Percentiles rank a stretch among this genome's conserved stretches.
Conservation (phyloP, 2,113 vertebrate species). For the Potamarius usumacintae region DNA sequence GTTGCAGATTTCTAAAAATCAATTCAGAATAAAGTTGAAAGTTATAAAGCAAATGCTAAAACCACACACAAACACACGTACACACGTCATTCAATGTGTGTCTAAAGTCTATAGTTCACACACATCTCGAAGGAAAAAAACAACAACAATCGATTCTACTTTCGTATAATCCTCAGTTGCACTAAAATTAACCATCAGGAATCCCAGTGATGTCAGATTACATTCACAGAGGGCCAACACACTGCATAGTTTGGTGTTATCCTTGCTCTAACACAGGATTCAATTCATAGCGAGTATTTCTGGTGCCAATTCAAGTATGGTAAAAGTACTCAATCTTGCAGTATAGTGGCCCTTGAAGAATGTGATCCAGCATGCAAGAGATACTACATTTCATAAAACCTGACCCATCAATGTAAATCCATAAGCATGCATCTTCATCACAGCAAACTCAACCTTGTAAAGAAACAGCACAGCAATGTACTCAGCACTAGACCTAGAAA, state of each 20-base stretch:
- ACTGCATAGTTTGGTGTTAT: not conserved
- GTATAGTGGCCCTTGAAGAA: conserved; percentile 1
- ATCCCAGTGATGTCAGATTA: not conserved
- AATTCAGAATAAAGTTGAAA: not conserved
- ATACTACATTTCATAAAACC: not conserved
- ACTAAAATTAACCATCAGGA: not conserved
- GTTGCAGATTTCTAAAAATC: not conserved
- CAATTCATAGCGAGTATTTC: not conserved
- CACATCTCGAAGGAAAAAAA: not conserved
- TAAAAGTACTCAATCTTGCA: not conserved
- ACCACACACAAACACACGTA: not conserved
- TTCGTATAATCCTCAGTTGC: not conserved
- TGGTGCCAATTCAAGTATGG: not conserved
- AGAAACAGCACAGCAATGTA: conserved; percentile 6
- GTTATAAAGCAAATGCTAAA: not conserved
- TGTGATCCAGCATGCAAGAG: not conserved
- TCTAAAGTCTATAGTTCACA: not conserved
- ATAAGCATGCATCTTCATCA: conserved; percentile 26
- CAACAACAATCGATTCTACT: conserved; percentile 2
- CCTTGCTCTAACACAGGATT: not conserved
- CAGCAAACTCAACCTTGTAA: conserved; percentile 39
- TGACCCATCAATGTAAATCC: not conserved
- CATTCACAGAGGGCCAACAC: not conserved
- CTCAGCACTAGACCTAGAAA: conserved; percentile 15
- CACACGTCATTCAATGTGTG: not conserved